phyloP scores from a whole-genome alignment of 2,888 invertebrate species.

The Microplitis manilae region DNA sequence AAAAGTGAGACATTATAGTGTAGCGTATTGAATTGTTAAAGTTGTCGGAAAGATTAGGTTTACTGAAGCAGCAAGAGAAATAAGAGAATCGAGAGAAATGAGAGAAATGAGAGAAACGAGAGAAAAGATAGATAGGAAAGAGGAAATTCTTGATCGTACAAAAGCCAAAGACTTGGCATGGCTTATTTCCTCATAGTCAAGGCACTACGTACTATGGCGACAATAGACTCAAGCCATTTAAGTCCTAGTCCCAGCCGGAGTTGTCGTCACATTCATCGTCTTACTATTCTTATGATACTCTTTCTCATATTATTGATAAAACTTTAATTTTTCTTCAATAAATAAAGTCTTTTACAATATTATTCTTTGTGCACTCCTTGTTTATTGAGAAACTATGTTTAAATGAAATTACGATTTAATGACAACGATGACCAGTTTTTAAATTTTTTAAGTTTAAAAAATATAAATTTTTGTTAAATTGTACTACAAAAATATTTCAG shows the following conservation, averaged over 20 bases:
- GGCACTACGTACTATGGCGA: neutral
- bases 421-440: conserved; percentile 6
- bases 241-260: neutral
- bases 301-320: neutral
- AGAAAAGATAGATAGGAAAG: conserved; percentile 7
- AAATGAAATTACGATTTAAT: too few relatives aligned
- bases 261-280: neutral
- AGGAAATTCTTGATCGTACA: conserved; percentile 21
- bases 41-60: conserved; percentile 25
- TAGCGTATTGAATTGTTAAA: conserved; percentile 16
- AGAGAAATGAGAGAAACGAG: neutral
- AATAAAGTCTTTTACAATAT: too few relatives aligned
- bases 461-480: too few relatives aligned
- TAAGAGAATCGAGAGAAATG: neutral
- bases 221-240: conserved; percentile 18
- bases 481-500: too few relatives aligned
- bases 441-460: neutral
- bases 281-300: neutral
- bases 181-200: conserved; percentile 23
- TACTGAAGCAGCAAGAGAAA: neutral
- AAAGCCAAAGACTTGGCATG: conserved; percentile 28
- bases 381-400: too few relatives aligned
- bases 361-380: too few relatives aligned
- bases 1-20: conserved; percentile 9
- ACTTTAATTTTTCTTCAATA: neutral